Base-by-base conservation (phyloP, 2,797 vertebrate genomes). In the Poecile montanus region DNA sequence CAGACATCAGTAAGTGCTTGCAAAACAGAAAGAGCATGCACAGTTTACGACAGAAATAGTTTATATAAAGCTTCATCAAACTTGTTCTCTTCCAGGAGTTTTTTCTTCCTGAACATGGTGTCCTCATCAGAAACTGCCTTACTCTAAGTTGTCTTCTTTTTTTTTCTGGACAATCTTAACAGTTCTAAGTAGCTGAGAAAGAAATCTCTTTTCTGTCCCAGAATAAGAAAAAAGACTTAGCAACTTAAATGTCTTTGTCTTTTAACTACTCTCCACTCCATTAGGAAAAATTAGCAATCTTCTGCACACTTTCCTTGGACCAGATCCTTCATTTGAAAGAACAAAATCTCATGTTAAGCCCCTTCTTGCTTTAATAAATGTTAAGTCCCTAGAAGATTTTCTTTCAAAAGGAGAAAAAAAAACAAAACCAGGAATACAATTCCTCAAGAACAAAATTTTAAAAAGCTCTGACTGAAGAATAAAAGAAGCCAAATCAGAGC, bases 401-500 rank as follows among this genome's bases (percentile, higher is more conserved):
- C 32, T 77, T 74, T 29, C 34, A 44, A 63, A 91, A 63, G 7
- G 0, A 6, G 45, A 65, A 48, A 63, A 85, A 63, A 65, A 58
- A 34, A 7, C 2, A 70, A 3, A 65, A 44, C 19, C 20, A 60
- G 16, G 25, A 13, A 51, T 82, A 82, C 47, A 85, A 66, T 54
- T 86, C 56, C 74, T 45, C 26, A 54, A 36, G 25, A 94, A 91
- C 6, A 90, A 94, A 86, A 81, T 30, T 77, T 78, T 1, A 6
- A 60, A 91, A 89, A 70, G n/a, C 77, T 81, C 80, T 40, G 77
- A 57, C 50, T 72, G 66, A 86, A 93, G 74, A 96, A 91, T 81
- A 91, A 90, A 91, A 79, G 77, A 93, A 91, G 73, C 47, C 67
- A 81, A 95, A 96, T 76, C 79, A 74, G 73, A 89, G 44, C 79